phyloP scores from a whole-genome alignment of 2,113 vertebrate species.

The Empidonax alnorum region DNA sequence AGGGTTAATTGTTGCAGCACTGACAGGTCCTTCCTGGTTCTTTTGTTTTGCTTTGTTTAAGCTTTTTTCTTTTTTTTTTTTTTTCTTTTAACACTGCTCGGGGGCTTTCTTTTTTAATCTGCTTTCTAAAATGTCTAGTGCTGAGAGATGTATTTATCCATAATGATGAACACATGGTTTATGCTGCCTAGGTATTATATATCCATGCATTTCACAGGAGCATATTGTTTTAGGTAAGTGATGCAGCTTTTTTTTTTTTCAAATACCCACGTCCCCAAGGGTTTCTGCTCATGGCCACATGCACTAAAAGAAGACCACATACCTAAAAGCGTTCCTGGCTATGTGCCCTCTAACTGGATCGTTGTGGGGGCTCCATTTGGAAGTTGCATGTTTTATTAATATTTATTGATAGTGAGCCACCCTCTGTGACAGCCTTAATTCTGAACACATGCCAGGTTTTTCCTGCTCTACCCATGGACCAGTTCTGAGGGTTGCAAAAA shows the following conservation, averaged over 20 bases:
- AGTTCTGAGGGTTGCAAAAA: background rate
- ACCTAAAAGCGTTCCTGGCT: background rate
- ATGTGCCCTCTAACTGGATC: background rate
- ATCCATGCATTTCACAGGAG: background rate
- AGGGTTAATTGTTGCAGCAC: slow-evolving; percentile 10
- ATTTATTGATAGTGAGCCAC: background rate
- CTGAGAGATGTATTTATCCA: slow-evolving; percentile 23
- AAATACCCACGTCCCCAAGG: background rate
- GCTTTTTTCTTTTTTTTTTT: background rate
- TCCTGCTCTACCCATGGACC: background rate
- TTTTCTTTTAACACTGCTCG: background rate
- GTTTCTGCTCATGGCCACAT: background rate
- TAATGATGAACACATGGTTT: slow-evolving; percentile 44
- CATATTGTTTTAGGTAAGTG: slow-evolving; percentile 20
- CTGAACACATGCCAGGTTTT: background rate
- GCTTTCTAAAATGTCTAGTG: slow-evolving; percentile 17
- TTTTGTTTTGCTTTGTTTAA: background rate
- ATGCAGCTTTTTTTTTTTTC: background rate
- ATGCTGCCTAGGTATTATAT: slow-evolving; percentile 9
- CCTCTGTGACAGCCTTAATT: background rate
- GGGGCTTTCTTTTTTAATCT: slow-evolving; percentile 27
- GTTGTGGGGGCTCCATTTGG: background rate
- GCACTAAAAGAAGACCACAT: background rate
- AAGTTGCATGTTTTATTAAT: background rate
- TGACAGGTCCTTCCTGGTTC: background rate